Evolutionary conservation across 2,797 vertebrate species (phyloP), one percentile per base, ranked within the genome.

Genomic region (Fringilla coelebs): DNA sequence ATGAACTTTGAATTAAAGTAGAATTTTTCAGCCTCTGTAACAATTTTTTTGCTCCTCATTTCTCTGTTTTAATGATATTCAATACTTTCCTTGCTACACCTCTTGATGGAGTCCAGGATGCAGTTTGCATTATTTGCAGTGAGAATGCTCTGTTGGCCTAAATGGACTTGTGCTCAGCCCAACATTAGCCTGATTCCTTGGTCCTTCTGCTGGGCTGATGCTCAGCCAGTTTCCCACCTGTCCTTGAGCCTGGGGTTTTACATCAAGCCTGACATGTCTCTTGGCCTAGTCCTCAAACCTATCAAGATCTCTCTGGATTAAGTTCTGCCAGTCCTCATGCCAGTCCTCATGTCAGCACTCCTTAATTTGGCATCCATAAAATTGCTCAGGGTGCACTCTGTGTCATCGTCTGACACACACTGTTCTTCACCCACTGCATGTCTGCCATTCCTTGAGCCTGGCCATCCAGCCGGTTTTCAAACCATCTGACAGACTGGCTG

Each of bases 51-150:
- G 4, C 20, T 93, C 18, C 10, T 74, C 4, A 82, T 77, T 81
- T 91, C 46, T 90, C 40, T 75, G 41, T 81, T 85, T 55, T 32
- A 81, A 6, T 72, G 16, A 38, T 43, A 62, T 43, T 32, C 24
- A 43, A 63, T 40, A 25, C 12, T 24, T 58, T 66, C 14, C 34
- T 49, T 67, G n/a, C 11, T 58, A 43, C 34, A 32, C 11, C 10
- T 48, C 57, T 72, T 0, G 0, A 6, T 72, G 49, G 68, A 52
- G 29, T 41, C 20, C 38, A 48, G 54, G 29, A 10, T 52, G 29
- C 36, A 80, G 67, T 87, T 78, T 61, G 54, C 19, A 45, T 57
- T 78, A 48, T 75, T 85, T 91, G n/a, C 36, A 63, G n/a, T 57
- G 51, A 31, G 20, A 49, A 40, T 29, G n/a, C 43, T 12, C 41